Conservation (phyloP, 2,113 vertebrate genomes). For the Typhlomys cinereus region DNA sequence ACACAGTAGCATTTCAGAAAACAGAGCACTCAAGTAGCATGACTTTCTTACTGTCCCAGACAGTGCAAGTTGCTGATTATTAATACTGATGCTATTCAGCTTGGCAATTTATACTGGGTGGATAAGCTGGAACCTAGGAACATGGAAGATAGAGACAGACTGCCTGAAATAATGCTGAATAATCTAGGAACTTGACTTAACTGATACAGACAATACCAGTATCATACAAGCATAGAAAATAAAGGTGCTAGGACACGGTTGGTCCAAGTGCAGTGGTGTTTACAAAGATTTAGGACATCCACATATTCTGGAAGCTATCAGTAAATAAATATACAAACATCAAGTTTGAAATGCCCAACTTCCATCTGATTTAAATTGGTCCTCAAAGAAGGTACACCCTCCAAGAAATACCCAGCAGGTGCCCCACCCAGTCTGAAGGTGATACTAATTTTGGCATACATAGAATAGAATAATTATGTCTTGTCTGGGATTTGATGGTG, state of each 20-base stretch:
- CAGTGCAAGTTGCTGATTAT: neutral
- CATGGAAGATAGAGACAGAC: neutral
- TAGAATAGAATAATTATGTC: slow-evolving; percentile 13
- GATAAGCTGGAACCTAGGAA: neutral
- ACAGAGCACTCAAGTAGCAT: neutral
- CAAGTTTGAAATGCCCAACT: neutral
- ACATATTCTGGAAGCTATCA: slow-evolving; percentile 38
- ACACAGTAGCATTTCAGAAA: neutral
- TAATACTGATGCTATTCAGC: neutral
- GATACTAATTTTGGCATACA: slow-evolving; percentile 5
- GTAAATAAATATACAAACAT: neutral
- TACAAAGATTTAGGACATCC: neutral
- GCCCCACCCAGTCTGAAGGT: neutral
- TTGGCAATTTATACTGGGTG: neutral
- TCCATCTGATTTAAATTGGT: slow-evolving; percentile 17
- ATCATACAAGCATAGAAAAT: neutral
- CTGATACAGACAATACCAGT: neutral
- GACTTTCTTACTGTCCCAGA: neutral
- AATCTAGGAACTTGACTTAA: neutral
- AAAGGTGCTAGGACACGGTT: slow-evolving; percentile 1
- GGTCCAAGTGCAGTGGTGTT: slow-evolving; percentile 33
- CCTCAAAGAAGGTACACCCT: neutral
- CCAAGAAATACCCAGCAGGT: neutral
- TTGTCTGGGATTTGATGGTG: slow-evolving; percentile 51
- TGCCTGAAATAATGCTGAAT: neutral